Conservation (phyloP, 1,140 invertebrate species). For the Drosophila orosa region DNA sequence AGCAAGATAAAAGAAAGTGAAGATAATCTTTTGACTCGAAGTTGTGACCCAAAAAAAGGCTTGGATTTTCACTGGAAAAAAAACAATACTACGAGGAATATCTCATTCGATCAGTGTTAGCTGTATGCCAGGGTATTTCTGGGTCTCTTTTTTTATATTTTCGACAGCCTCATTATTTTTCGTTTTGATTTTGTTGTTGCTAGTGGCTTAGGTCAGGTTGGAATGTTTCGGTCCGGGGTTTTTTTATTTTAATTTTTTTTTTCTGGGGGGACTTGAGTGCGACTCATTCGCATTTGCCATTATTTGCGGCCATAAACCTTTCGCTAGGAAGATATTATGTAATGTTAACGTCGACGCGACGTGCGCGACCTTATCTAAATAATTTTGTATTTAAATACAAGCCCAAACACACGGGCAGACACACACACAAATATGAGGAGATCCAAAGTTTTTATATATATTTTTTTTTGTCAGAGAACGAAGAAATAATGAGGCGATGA, state of each 20-base stretch:
- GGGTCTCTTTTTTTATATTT: constrained; percentile 22
- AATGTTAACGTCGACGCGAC: constrained; percentile 34
- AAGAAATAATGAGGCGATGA: constrained; percentile 33
- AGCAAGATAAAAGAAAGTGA: not conserved
- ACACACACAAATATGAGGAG: not conserved
- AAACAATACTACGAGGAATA: not conserved
- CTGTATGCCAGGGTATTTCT: constrained; percentile 12
- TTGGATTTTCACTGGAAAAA: not conserved
- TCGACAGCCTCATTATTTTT: constrained; percentile 38
- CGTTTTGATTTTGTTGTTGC: constrained; percentile 40
- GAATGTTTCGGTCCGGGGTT: constrained; percentile 32
- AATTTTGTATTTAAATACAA: constrained; percentile 49
- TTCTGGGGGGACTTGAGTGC: constrained; percentile 36
- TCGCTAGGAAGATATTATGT: constrained; percentile 51
- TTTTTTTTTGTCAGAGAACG: constrained; percentile 19
- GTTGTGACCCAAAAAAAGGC: constrained; percentile 1
- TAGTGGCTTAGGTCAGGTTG: constrained; percentile 78
- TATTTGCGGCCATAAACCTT: constrained; percentile 70
- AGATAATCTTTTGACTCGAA: not conserved
- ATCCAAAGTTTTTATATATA: constrained; percentile 4
- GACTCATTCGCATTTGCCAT: constrained; percentile 57
- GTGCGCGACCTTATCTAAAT: constrained; percentile 58
- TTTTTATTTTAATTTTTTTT: constrained; percentile 18
- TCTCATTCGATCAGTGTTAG: constrained; percentile 7
- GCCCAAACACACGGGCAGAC: not conserved